Evolutionary conservation across 92 coral and sea anemone genomes (phyloP).

Genomic region (Scolanthus callimorphus): DNA sequence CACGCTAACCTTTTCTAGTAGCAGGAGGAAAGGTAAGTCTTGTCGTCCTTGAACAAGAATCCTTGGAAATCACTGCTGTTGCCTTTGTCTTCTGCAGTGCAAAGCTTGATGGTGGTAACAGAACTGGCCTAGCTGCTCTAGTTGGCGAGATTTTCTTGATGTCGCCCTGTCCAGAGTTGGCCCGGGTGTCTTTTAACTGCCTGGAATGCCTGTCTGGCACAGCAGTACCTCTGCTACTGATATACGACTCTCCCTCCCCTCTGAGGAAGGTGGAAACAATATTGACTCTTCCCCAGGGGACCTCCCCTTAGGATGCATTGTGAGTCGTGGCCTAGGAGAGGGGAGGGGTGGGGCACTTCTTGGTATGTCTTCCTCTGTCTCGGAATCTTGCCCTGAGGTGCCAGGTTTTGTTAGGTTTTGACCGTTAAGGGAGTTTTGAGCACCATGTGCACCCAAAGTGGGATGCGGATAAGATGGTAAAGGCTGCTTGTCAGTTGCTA

Average conservation of each 20-base stretch:
- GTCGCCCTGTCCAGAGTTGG: background rate
- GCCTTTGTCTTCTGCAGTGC: background rate
- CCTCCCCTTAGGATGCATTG: constrained; percentile 44
- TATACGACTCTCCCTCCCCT: constrained; percentile 42
- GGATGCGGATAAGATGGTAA: background rate
- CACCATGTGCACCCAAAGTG: too few relatives aligned
- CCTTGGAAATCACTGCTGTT: too few relatives aligned
- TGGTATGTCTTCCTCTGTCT: constrained; percentile 41
- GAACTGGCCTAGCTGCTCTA: constrained; percentile 2
- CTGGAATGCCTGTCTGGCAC: background rate
- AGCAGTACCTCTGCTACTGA: background rate
- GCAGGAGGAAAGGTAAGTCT: too few relatives aligned
- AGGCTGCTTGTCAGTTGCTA: background rate
- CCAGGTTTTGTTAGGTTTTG: background rate
- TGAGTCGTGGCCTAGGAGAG: constrained; percentile 19
- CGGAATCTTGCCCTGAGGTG: background rate
- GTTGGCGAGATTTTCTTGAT: background rate
- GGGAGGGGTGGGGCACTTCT: constrained; percentile 32
- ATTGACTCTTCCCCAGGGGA: constrained; percentile 57
- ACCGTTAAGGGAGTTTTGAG: too few relatives aligned
- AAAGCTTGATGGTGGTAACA: constrained; percentile 53
- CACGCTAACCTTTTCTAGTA: too few relatives aligned
- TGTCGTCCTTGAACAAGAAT: too few relatives aligned
- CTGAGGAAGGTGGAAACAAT: constrained; percentile 50
- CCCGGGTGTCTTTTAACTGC: background rate